Evolutionary conservation across 2,888 invertebrate genomes (phyloP).

Genomic region (Noctua comes): DNA sequence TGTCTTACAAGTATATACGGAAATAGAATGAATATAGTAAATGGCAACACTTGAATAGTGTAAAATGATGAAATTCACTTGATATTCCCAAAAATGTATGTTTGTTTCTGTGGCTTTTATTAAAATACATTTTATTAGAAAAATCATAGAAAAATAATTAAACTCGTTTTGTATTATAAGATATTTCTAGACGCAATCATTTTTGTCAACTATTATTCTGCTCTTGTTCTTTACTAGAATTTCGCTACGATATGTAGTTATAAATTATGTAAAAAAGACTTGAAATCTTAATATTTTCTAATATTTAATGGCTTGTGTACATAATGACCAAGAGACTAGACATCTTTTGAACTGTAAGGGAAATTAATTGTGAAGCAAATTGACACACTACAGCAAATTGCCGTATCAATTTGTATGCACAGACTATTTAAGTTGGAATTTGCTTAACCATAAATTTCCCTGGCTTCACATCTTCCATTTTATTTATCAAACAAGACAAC

Average conservation of each 20-base stretch:
- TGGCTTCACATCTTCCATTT: not conserved
- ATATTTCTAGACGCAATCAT: too few relatives aligned
- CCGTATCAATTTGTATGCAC: not conserved
- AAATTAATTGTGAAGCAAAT: not conserved
- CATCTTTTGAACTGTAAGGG: not conserved
- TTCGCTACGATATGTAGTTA: conserved; percentile 27
- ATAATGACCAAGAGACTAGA: not conserved
- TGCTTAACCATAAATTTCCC: not conserved
- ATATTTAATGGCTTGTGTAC: conserved; percentile 10
- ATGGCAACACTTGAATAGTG: too few relatives aligned
- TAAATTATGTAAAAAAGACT: conserved; percentile 23
- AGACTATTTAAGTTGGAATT: not conserved
- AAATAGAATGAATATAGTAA: too few relatives aligned
- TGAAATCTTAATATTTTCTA: conserved; percentile 6
- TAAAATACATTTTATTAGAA: too few relatives aligned
- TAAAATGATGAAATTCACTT: too few relatives aligned
- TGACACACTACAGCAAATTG: not conserved
- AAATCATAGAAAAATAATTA: too few relatives aligned
- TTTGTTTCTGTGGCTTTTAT: too few relatives aligned
- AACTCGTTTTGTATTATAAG: too few relatives aligned
- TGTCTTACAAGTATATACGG: too few relatives aligned
- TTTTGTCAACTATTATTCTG: too few relatives aligned
- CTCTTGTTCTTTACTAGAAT: conserved; percentile 16
- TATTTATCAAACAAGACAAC: not conserved
- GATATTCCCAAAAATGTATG: too few relatives aligned